These are phyloP conservation scores for Hololepta plana DNA, from an alignment of 2,888 invertebrate species.

Conservation along the genomic window DNA sequence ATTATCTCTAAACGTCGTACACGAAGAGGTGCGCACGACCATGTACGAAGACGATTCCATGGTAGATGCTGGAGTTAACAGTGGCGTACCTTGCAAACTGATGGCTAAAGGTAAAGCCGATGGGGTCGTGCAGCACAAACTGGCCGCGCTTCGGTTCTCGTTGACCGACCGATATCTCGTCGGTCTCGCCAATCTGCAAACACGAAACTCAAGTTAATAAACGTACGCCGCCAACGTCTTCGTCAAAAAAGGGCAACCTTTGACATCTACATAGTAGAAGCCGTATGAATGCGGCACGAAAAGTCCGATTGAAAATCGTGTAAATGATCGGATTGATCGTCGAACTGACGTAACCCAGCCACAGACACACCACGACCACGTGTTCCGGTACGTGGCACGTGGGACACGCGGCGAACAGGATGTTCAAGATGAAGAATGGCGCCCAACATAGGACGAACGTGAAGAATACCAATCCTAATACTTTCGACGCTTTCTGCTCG, in stretches of 20 bases:
- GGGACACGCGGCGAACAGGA: slow-evolving; percentile 71
- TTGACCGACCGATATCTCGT: slow-evolving; percentile 52
- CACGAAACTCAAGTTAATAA: slow-evolving; percentile 5
- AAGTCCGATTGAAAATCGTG: slow-evolving; percentile 80
- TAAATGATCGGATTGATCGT: slow-evolving; percentile 90
- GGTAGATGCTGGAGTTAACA: slow-evolving; percentile 24
- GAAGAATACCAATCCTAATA: slow-evolving; percentile 78
- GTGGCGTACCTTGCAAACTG: slow-evolving; percentile 48
- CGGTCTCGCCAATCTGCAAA: slow-evolving; percentile 47
- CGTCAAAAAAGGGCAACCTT: slow-evolving; percentile 30
- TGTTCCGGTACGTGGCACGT: slow-evolving; percentile 56
- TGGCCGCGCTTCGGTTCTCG: slow-evolving; percentile 49
- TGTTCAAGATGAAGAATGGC: slow-evolving; percentile 79
- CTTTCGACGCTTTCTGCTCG: slow-evolving; percentile 91
- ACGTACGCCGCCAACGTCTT: not conserved
- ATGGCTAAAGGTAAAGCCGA: slow-evolving; percentile 59
- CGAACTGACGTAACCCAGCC: slow-evolving; percentile 84
- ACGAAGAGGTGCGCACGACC: slow-evolving; percentile 22
- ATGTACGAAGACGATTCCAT: slow-evolving; percentile 20
- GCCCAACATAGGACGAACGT: slow-evolving; percentile 88
- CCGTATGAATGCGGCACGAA: slow-evolving; percentile 68
- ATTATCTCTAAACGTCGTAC: slow-evolving; percentile 18
- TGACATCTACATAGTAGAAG: slow-evolving; percentile 58
- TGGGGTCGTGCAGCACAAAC: slow-evolving; percentile 51
- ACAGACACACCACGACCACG: slow-evolving; percentile 66